phyloP scores from a whole-genome alignment of 2,797 vertebrate genomes.

The Mormyrus hasselquistii region DNA sequence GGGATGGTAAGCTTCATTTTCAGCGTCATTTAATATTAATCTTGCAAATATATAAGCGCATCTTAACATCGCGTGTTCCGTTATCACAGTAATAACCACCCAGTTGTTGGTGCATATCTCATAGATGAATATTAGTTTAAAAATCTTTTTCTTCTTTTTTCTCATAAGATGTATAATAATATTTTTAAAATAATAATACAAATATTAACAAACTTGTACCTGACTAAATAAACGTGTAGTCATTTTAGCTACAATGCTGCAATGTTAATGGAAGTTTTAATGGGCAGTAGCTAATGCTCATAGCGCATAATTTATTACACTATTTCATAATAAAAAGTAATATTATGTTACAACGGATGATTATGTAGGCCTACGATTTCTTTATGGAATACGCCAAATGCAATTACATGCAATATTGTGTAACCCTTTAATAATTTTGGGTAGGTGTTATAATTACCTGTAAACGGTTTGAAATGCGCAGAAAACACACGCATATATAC shows the following conservation, averaged over 20 bases:
- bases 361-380: background rate
- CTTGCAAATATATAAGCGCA: background rate
- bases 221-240: background rate
- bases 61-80: background rate
- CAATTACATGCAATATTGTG: background rate
- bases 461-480: background rate
- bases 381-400: background rate
- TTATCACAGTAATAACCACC: background rate
- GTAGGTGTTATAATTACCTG: background rate
- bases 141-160: background rate
- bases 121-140: background rate
- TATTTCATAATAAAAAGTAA: background rate
- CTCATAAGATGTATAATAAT: background rate
- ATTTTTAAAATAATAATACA: background rate
- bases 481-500: background rate
- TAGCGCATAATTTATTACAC: background rate
- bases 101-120: background rate
- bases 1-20: background rate
- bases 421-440: background rate
- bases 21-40: background rate
- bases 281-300: background rate
- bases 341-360: background rate
- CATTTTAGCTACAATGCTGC: background rate
- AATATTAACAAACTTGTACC: background rate
- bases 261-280: background rate